Percentiles rank a stretch among this genome's conserved stretches.
These are phyloP conservation scores for Cydia strobilella DNA, from an alignment of 1,140 invertebrate genomes.

Conservation along the genomic window DNA sequence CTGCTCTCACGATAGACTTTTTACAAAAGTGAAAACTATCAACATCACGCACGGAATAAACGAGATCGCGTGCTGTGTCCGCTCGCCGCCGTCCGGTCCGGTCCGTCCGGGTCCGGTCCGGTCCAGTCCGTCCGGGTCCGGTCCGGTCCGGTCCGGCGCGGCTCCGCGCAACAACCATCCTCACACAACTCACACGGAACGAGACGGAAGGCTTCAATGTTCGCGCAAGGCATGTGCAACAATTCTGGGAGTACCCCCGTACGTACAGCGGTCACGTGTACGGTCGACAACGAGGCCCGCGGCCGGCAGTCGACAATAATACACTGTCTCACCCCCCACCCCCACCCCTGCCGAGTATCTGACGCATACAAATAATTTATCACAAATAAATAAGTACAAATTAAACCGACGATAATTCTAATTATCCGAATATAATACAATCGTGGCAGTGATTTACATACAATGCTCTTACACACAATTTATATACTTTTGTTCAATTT, in stretches of 20 bases:
- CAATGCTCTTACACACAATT: slow-evolving; percentile 49
- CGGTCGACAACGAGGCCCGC: not conserved
- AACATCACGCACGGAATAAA: slow-evolving; percentile 72
- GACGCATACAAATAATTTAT: slow-evolving; percentile 39
- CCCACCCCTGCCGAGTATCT: slow-evolving; percentile 31
- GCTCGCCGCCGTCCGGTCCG: slow-evolving; percentile 36
- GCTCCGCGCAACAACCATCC: slow-evolving; percentile 12
- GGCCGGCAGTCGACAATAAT: slow-evolving; percentile 36
- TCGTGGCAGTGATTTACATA: slow-evolving; percentile 63
- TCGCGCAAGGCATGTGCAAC: slow-evolving; percentile 38
- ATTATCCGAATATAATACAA: slow-evolving; percentile 49
- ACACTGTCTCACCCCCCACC: slow-evolving; percentile 44
- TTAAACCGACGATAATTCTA: slow-evolving; percentile 42
- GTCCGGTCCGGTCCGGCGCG: not conserved
- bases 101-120: slow-evolving; percentile 34
- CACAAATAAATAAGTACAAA: slow-evolving; percentile 60
- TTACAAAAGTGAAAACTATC: slow-evolving; percentile 82
- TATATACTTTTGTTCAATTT: slow-evolving; percentile 59
- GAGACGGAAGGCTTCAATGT: slow-evolving; percentile 27
- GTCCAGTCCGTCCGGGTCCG: slow-evolving; percentile 35
- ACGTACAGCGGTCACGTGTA: not conserved
- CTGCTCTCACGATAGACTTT: slow-evolving; percentile 78
- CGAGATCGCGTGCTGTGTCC: slow-evolving; percentile 57
- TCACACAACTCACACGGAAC: slow-evolving; percentile 28
- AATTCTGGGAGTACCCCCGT: slow-evolving; percentile 28